Evolutionary conservation across 2,888 invertebrate genomes (phyloP).

Genomic region (Synergus umbraculus): DNA sequence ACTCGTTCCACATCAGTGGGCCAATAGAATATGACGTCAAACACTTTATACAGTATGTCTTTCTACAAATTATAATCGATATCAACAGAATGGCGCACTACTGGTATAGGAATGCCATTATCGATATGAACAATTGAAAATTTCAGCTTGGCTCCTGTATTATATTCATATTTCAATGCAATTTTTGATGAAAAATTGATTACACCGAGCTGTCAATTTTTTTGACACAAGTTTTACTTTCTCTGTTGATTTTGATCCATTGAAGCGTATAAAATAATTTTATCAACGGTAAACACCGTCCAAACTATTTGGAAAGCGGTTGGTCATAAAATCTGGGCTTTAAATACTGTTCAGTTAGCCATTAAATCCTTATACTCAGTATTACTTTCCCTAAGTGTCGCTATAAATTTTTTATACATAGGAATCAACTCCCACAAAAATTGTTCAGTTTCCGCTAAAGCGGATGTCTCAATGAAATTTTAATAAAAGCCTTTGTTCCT

Average conservation of each 20-base stretch:
- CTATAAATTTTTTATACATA: background rate
- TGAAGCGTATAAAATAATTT: slow-evolving; percentile 1
- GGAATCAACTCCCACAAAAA: background rate
- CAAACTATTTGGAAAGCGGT: slow-evolving; percentile 21
- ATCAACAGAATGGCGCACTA: slow-evolving; percentile 4
- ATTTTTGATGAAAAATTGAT: background rate
- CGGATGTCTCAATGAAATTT: background rate
- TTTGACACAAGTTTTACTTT: background rate
- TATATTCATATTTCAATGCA: background rate
- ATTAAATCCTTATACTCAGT: slow-evolving; percentile 15
- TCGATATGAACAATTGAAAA: slow-evolving; percentile 1
- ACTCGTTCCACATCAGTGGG: slow-evolving; percentile 31
- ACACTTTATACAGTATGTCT: slow-evolving; percentile 18
- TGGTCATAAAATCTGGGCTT: slow-evolving; percentile 3
- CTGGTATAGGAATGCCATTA: slow-evolving; percentile 4
- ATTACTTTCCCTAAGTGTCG: slow-evolving; percentile 19
- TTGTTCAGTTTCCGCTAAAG: background rate
- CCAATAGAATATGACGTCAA: slow-evolving; percentile 32
- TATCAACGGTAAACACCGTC: slow-evolving; percentile 9
- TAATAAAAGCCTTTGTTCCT: background rate
- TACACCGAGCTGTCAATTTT: background rate
- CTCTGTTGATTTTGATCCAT: background rate
- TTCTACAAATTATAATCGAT: slow-evolving; percentile 23
- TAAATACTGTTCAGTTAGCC: slow-evolving; percentile 1
- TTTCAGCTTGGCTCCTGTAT: no score